Conservation (phyloP, 23 tunicate genomes). For the Styela plicata region DNA sequence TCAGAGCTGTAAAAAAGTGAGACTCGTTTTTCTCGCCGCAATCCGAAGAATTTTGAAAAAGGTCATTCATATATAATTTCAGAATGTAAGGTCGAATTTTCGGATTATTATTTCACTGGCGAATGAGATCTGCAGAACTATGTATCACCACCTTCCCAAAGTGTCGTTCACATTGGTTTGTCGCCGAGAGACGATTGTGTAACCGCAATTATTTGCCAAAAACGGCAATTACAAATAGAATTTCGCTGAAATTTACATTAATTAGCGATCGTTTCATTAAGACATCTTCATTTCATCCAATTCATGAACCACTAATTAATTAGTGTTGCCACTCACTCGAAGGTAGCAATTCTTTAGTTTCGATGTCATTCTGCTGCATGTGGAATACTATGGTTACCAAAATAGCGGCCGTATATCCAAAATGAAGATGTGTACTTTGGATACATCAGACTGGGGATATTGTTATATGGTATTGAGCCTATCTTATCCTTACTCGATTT, state of each 20-base stretch:
- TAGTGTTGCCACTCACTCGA: slow-evolving; percentile 5
- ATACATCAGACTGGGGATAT: too few relatives aligned
- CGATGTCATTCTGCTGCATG: too few relatives aligned
- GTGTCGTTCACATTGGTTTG: not conserved
- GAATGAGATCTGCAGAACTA: not conserved
- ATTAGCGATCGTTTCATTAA: slow-evolving; percentile 38
- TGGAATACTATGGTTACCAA: too few relatives aligned
- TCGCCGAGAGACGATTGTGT: not conserved
- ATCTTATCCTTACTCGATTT: too few relatives aligned
- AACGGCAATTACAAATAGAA: slow-evolving; percentile 13
- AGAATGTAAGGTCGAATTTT: too few relatives aligned
- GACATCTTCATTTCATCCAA: slow-evolving; percentile 1
- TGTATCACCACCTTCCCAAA: too few relatives aligned
- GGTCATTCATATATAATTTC: too few relatives aligned
- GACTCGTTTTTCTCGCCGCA: too few relatives aligned
- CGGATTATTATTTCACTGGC: not conserved
- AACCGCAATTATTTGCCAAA: slow-evolving; percentile 12
- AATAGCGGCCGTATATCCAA: too few relatives aligned
- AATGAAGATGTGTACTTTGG: too few relatives aligned
- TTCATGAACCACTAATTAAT: slow-evolving; percentile 17
- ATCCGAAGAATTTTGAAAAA: too few relatives aligned
- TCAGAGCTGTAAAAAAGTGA: not conserved
- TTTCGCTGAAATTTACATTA: slow-evolving; percentile 19
- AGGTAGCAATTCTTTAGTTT: not conserved
- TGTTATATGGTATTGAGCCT: too few relatives aligned